Evolutionary conservation across 1,140 invertebrate genomes (phyloP).

Genomic region (Anastrepha ludens): DNA sequence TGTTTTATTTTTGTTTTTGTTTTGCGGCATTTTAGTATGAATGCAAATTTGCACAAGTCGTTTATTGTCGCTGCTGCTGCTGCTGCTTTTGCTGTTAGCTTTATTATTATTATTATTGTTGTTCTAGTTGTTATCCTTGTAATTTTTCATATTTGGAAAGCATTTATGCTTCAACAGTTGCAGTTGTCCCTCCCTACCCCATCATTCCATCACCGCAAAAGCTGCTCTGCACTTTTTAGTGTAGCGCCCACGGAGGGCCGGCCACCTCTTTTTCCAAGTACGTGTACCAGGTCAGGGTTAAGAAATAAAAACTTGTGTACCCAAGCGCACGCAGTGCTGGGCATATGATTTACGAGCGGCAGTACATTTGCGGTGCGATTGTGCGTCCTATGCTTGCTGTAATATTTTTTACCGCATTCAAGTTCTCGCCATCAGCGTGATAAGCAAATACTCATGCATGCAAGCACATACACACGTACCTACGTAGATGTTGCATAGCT

Average conservation of each 20-base stretch:
- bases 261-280: background rate
- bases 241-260: background rate
- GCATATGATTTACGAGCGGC: background rate
- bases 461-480: background rate
- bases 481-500: background rate
- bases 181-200: background rate
- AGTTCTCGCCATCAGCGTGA: background rate
- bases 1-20: constrained; percentile 11
- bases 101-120: constrained; percentile 15
- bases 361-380: background rate
- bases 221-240: background rate
- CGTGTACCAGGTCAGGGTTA: constrained; percentile 29
- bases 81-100: background rate
- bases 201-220: background rate
- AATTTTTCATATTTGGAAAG: constrained; percentile 49
- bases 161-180: constrained; percentile 46
- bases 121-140: constrained; percentile 42
- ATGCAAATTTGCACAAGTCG: constrained; percentile 27
- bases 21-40: constrained; percentile 25
- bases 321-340: background rate
- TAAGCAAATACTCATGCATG: background rate
- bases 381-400: background rate
- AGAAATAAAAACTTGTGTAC: constrained; percentile 34
- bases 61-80: constrained; percentile 15
- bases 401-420: background rate